These are phyloP conservation scores for Austrolebias charrua DNA, from an alignment of 2,797 vertebrate species.

Conservation along the genomic window DNA sequence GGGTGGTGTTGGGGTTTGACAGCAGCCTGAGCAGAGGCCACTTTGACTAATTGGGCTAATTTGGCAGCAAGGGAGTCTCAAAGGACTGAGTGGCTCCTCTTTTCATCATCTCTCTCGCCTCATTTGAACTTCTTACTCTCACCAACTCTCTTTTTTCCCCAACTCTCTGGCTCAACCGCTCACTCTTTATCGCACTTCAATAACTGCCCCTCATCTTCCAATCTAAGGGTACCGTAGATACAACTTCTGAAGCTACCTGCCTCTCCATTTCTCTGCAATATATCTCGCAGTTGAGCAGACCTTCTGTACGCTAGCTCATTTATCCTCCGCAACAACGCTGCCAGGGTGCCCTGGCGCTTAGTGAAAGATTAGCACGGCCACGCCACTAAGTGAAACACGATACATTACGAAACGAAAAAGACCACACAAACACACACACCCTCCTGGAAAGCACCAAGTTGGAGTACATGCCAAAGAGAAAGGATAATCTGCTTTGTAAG, in stretches of 20 bases:
- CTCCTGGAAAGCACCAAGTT: slow-evolving; percentile 72
- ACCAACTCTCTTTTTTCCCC: slow-evolving; percentile 44
- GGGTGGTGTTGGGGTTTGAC: slow-evolving; percentile 70
- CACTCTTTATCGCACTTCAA: slow-evolving; percentile 60
- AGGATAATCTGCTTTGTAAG: slow-evolving; percentile 78
- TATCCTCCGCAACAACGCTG: slow-evolving; percentile 56
- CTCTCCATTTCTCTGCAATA: slow-evolving; percentile 39
- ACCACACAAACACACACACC: slow-evolving; percentile 46
- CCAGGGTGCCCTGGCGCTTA: slow-evolving; percentile 66
- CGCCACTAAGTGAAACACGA: slow-evolving; percentile 67
- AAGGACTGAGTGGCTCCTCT: slow-evolving; percentile 76
- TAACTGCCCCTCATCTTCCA: slow-evolving; percentile 59
- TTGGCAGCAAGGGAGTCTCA: slow-evolving; percentile 78
- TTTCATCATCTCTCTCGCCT: slow-evolving; percentile 79
- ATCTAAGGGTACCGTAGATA: slow-evolving; percentile 57
- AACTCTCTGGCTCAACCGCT: slow-evolving; percentile 32
- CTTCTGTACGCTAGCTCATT: slow-evolving; percentile 43
- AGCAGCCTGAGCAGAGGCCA: slow-evolving; percentile 75
- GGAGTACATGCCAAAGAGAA: slow-evolving; percentile 71
- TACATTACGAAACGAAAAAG: slow-evolving; percentile 46
- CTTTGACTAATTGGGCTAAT: slow-evolving; percentile 84
- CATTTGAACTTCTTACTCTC: slow-evolving; percentile 63
- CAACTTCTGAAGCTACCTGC: slow-evolving; percentile 62
- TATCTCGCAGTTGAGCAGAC: neutral
- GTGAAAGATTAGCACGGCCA: slow-evolving; percentile 74